Base-by-base conservation (phyloP, 2,113 vertebrate species). In the Halichoeres trimaculatus region DNA sequence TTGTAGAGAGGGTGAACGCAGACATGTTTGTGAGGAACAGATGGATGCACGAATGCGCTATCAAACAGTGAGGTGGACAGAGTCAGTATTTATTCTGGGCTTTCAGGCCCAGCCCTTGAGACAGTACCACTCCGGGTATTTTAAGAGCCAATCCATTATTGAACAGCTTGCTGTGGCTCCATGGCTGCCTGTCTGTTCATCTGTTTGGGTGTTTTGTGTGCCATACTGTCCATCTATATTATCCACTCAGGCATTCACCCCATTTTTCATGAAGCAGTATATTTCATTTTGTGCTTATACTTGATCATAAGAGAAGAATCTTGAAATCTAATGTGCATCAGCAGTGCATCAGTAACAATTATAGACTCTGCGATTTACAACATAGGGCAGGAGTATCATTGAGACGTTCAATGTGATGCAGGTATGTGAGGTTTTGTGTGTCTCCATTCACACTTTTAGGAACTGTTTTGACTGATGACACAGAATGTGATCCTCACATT, bases 131-230 rank as follows among this genome's bases (percentile, higher is more conserved):
- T 81, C 48, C 64, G 72, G 85, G 81, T 90, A 87, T 89, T 90
- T 90, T 75, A 87, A 85, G 83, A 83, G 68, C 56, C 61, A 38
- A 86, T 88, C 69, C 69, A 91, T 91, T 85, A 91, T 87, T 90
- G 76, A 90, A 57, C 71, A 85, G 76, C 70, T 61, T 62, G 66
- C 64, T 85, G 72, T 78, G 76, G 68, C 56, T 79, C 41, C 35
- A 23, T 41, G 74, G 13, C 75, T 69, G 57, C n/a, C 40, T 45
- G 22, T 70, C 41, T 34, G 41, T 53, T 30, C 54, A 16, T 58
- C 47, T 64, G 53, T 66, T 80, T 34, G 38, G 14, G 30, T 48
- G 34, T 69, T 54, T 30, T 64, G 41, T 71, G 13, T 61, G 17
- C 17, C n/a, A 20, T 34, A 6, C 30, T 53, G 6, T 64, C 10